Conservation (phyloP, 2,113 vertebrate genomes). For the Leptosomus discolor region DNA sequence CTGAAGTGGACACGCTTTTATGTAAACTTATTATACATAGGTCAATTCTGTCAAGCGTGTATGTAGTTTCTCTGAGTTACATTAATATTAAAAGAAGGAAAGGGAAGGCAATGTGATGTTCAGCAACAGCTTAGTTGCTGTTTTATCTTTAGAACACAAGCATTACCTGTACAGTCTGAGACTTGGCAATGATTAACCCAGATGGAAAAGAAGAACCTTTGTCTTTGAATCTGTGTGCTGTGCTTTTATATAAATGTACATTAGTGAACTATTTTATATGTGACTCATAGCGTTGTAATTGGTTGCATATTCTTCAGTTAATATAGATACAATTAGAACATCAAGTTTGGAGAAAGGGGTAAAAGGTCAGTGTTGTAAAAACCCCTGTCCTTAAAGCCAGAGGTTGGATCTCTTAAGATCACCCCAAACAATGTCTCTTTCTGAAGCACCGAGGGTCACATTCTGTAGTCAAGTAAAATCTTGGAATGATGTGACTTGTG, state of each 20-base stretch:
- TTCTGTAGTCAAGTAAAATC: neutral
- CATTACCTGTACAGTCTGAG: neutral
- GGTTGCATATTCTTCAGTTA: neutral
- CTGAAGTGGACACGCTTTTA: neutral
- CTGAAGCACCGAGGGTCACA: neutral
- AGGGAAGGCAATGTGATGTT: neutral
- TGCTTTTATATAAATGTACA: neutral
- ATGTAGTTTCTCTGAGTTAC: neutral
- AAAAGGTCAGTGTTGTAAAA: neutral
- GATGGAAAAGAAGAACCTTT: neutral
- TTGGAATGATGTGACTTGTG: neutral
- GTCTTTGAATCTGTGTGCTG: neutral
- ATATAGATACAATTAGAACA: neutral
- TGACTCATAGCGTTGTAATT: neutral
- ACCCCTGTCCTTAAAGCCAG: neutral
- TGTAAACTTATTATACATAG: neutral
- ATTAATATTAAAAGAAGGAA: neutral
- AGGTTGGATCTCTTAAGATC: neutral
- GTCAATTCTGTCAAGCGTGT: neutral
- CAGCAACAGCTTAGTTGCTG: neutral
- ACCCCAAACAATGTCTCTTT: neutral
- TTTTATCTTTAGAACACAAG: neutral
- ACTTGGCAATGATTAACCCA: neutral
- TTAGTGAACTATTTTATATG: neutral
- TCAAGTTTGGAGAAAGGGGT: neutral